These are phyloP conservation scores for Gallinago paraguaiae DNA, from an alignment of 2,113 vertebrate species.

Conservation along the genomic window DNA sequence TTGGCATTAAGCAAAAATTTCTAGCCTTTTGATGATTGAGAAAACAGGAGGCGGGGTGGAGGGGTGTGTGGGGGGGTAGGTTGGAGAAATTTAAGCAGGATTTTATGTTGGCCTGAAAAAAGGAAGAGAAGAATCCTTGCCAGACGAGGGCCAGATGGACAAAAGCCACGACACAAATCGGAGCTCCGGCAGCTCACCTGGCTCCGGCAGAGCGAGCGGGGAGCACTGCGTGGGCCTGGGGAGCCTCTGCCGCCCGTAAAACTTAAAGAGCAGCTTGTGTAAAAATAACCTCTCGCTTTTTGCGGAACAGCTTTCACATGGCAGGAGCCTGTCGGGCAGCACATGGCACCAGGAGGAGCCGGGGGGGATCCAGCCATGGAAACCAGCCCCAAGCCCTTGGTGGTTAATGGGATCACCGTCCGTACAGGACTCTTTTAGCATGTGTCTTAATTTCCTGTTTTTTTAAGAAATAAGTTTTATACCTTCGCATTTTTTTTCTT, in stretches of 20 bases:
- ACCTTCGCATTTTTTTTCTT: not conserved
- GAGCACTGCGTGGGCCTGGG: not conserved
- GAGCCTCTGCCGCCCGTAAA: not conserved
- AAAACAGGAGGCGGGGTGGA: not conserved
- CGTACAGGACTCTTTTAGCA: not conserved
- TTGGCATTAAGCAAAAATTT: slow-evolving; percentile 34
- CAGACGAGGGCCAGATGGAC: not conserved
- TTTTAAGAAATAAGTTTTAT: not conserved
- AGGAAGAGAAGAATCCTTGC: fast-evolving
- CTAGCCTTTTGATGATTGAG: not conserved
- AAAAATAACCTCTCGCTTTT: not conserved
- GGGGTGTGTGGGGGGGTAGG: too few relatives aligned
- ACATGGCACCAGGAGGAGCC: not conserved
- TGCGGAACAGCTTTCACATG: not conserved
- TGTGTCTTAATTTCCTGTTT: not conserved
- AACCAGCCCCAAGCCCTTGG: not conserved
- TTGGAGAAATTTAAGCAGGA: not conserved
- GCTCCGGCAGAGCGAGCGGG: not conserved
- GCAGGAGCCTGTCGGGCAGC: not conserved
- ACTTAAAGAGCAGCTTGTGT: not conserved
- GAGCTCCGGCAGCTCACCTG: not conserved
- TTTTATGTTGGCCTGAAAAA: not conserved
- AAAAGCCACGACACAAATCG: not conserved
- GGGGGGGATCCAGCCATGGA: not conserved
- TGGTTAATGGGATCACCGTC: not conserved